Evolutionary conservation across 1,140 invertebrate genomes (phyloP).

Genomic region (Rhopalosiphum padi): DNA sequence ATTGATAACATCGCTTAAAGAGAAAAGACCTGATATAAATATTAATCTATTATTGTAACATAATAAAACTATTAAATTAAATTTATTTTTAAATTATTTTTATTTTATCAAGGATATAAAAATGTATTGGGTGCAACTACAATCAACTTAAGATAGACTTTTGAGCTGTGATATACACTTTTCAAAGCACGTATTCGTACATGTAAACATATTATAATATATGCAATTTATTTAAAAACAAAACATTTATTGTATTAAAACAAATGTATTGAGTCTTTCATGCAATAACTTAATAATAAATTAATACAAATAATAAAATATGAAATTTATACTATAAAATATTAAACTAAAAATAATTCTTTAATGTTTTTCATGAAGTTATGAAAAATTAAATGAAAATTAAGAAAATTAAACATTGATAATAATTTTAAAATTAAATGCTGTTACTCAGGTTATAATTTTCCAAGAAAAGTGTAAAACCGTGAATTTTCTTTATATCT

Average conservation of each 20-base stretch:
- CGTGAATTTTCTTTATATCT: background rate
- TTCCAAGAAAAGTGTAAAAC: background rate
- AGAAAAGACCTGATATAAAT: background rate
- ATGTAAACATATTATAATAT: no score
- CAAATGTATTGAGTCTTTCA: background rate
- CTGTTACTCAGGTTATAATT: background rate
- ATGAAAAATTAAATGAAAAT: background rate
- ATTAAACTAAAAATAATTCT: background rate
- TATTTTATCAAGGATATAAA: background rate
- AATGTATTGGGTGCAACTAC: background rate
- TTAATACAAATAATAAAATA: background rate
- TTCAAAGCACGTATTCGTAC: background rate
- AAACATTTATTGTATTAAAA: background rate
- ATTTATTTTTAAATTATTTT: background rate
- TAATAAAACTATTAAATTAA: background rate
- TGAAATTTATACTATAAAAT: background rate
- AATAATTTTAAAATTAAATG: no score
- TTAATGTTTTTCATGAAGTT: background rate
- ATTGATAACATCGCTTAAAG: background rate
- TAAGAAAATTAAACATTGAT: background rate
- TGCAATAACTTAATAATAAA: background rate
- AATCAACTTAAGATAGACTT: background rate
- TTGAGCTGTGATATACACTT: background rate
- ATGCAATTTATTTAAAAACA: background rate
- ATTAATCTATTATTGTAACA: background rate